Base-by-base conservation (phyloP, 30 jellyfish, hydroid and myxozoan genomes). In the Hydractinia echinata region DNA sequence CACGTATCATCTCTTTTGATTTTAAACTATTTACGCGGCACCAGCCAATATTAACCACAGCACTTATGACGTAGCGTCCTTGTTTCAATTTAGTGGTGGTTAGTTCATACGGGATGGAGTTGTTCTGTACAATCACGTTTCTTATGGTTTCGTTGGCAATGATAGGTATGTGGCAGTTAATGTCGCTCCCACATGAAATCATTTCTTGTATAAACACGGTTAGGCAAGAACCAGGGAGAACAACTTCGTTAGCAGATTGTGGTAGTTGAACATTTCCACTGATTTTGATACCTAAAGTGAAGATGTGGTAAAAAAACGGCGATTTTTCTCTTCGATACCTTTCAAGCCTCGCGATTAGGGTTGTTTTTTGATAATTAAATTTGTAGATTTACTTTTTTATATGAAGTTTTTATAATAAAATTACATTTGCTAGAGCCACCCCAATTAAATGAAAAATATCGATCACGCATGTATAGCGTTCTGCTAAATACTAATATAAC, bases 171-270 rank as follows among this genome's bases (percentile, higher is more conserved):
- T 77, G 81, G 60, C 85, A 77, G 73, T 44, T 54, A 1, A 77
- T 60, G 11, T 55, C 54, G 30, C 55, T 61, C 30, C 85, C 85
- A 54, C 85, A 77, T 53, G 49, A 77, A 52, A 52, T 30, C 81
- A 60, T 30, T 30, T 77, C 85, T 77, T 77, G 85, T 18, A 77
- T 55, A 20, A 53, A 77, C n/a, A 77, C 53, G 19, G 85, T 18
- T n/a, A 77, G n/a, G 55, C 85, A 77, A 54, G 79, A 53, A 10
- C 85, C 85, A 53, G 85, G 55, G 6, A 21, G 85, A 9, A 77
- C 30, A 4, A 79, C 60, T 49, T 15, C 6, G 50, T 61, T 54
- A 9, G 48, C 51, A 76, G 18, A 53, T 50, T 54, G 80, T 8
- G 76, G 54, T 54, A 77, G 55, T 10, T 10, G 39, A n/a, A 77